Conservation (phyloP, 1,140 invertebrate species). For the Drosophila nebulosa region DNA sequence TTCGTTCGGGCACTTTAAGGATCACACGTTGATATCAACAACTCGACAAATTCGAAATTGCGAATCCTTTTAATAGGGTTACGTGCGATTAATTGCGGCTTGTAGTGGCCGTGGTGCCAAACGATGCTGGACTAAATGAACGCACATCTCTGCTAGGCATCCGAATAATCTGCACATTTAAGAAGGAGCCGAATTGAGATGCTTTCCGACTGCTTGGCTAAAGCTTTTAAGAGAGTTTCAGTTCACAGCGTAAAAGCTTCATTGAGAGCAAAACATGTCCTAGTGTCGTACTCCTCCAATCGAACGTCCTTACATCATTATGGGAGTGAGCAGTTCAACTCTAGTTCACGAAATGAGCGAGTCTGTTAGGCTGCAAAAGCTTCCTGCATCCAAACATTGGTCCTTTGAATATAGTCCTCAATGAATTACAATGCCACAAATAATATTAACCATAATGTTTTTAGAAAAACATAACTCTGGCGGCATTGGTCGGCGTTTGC, state of each 20-base stretch:
- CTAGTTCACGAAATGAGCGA: neutral
- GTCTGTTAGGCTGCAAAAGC: conserved; percentile 20
- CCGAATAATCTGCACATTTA: conserved; percentile 12
- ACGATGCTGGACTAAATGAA: conserved; percentile 43
- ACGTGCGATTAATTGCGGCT: conserved; percentile 24
- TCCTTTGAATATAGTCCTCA: conserved; percentile 1
- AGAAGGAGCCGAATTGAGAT: conserved; percentile 13
- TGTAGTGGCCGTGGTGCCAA: conserved; percentile 43
- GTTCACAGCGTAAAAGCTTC: conserved; percentile 13
- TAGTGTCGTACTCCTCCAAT: conserved; percentile 31
- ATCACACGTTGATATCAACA: conserved; percentile 2
- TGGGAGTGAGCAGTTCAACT: conserved; percentile 15
- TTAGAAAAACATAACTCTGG: neutral
- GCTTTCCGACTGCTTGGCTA: conserved; percentile 12
- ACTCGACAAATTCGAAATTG: neutral
- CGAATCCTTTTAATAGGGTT: neutral
- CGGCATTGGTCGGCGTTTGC: neutral
- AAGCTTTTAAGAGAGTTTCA: conserved; percentile 38
- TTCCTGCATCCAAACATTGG: neutral
- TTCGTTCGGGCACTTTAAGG: neutral
- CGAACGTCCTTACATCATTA: neutral
- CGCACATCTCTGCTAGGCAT: conserved; percentile 3
- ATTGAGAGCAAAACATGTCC: neutral
- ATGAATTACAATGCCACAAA: conserved; percentile 11
- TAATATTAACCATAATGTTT: neutral